Percentiles rank a stretch among this genome's conserved stretches.
phyloP scores from a whole-genome alignment of 2,888 invertebrate genomes.

The Rhabditoides inermis region DNA sequence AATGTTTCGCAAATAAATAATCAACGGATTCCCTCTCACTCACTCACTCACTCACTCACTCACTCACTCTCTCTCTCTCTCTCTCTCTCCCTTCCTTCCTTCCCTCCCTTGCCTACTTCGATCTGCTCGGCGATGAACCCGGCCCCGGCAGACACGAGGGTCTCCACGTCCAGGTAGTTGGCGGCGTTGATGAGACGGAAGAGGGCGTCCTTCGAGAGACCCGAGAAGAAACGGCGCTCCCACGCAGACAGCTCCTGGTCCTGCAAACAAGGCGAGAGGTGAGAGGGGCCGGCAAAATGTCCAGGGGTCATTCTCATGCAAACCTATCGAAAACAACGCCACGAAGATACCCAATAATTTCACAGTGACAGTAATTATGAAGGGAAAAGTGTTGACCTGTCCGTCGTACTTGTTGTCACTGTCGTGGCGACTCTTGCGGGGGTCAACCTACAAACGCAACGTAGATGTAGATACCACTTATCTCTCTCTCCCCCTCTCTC shows the following conservation, averaged over 20 bases:
- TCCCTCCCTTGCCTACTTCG: not conserved
- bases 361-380: too few species aligned
- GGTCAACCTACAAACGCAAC: too few species aligned
- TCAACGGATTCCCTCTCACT: too few species aligned
- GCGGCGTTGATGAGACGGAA: conserved; percentile 9
- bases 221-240: conserved; percentile 9
- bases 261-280: not conserved
- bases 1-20: too few species aligned
- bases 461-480: too few species aligned
- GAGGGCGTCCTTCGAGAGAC: not conserved
- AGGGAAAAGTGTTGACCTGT: not conserved
- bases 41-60: too few species aligned
- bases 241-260: not conserved
- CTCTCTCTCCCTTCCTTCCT: not conserved
- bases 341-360: too few species aligned
- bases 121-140: conserved; percentile 6
- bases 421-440: conserved; percentile 2
- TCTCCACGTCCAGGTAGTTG: conserved; percentile 9
- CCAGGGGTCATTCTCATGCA: too few species aligned
- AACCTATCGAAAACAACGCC: too few species aligned
- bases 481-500: too few species aligned
- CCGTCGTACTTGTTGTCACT: conserved; percentile 8
- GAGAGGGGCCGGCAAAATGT: too few species aligned
- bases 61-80: not conserved
- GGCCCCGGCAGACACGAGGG: conserved; percentile 4